phyloP scores from a whole-genome alignment of 2,888 invertebrate genomes.

The Lasius fuliginosus region DNA sequence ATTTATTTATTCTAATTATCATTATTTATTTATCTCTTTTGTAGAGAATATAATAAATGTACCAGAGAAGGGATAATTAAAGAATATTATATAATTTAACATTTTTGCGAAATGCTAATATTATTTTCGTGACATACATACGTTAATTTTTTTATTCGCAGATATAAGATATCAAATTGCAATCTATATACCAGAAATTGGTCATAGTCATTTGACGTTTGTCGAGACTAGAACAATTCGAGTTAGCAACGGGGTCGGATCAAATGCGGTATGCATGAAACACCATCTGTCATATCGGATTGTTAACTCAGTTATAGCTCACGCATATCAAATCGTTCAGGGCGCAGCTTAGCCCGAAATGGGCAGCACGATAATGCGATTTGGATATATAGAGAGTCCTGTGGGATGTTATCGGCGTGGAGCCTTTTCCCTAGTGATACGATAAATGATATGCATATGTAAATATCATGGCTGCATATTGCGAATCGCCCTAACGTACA shows the following conservation, averaged over 20 bases:
- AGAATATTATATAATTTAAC: background rate
- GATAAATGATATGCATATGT: constrained; percentile 85
- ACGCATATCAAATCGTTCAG: constrained; percentile 85
- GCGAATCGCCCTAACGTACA: constrained; percentile 72
- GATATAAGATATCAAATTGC: background rate
- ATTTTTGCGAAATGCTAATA: background rate
- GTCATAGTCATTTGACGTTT: constrained; percentile 3
- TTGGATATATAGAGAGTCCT: constrained; percentile 84
- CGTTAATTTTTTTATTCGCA: background rate
- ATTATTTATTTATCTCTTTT: background rate
- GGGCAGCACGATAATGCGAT: constrained; percentile 84
- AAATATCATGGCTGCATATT: constrained; percentile 84
- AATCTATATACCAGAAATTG: background rate
- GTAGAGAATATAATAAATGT: background rate
- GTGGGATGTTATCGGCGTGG: constrained; percentile 80
- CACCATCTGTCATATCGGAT: constrained; percentile 85
- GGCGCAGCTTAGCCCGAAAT: constrained; percentile 80
- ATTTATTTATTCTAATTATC: constrained; percentile 8
- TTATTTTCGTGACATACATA: background rate
- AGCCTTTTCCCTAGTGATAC: constrained; percentile 80
- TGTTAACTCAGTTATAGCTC: constrained; percentile 84
- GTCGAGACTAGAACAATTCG: constrained; percentile 15
- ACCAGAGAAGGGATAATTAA: background rate
- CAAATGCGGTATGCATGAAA: constrained; percentile 50
- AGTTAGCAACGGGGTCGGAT: constrained; percentile 25